Base-by-base conservation (phyloP, 2,113 vertebrate genomes). In the Crypturellus undulatus region DNA sequence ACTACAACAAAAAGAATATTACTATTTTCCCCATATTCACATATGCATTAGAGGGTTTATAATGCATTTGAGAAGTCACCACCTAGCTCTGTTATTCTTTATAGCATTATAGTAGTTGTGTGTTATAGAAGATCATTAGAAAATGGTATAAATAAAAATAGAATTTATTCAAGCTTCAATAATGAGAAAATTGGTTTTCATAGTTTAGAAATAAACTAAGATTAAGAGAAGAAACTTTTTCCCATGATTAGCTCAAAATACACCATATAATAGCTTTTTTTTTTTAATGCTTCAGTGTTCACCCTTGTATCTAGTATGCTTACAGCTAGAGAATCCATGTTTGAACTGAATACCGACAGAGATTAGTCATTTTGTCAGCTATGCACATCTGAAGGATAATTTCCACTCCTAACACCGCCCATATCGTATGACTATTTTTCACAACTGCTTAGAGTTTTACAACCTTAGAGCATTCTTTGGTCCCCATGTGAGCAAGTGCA, bases 401-500 rank as follows among this genome's bases (percentile, higher is more conserved):
- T 68, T 30, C 16, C 32, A 32, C 15, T 80, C 21, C 24, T 68
- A 68, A 8, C 45, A 47, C 19, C 5, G 80, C 6, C 9, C 22
- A 6, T 45, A 4, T 30, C 34, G 40, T 4, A 11, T 1, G 45
- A 22, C 17, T 9, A 52, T 20, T 36, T 26, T 47, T 6, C 15
- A 6, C 34, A 16, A 3, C 10, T 42, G 52, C 45, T 40, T 19
- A 32, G 12, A 59, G 26, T 28, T 9, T 4, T 8, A 56, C 12
- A 73, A 12, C 20, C 19, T 68, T 75, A 67, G 32, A 43, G 84
- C 2, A 2, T 7, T 36, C 40, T 70, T 63, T 15, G 30, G 51
- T 12, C n/a, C 32, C 38, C 38, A 38, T 38, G 22, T 12, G 6
- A 0, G 0, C 10, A 17, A 78, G 14, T 2, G 11, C 18, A 26